Evolutionary conservation across 2,797 vertebrate genomes (phyloP).

Genomic region (Halcyon leucocephala): DNA sequence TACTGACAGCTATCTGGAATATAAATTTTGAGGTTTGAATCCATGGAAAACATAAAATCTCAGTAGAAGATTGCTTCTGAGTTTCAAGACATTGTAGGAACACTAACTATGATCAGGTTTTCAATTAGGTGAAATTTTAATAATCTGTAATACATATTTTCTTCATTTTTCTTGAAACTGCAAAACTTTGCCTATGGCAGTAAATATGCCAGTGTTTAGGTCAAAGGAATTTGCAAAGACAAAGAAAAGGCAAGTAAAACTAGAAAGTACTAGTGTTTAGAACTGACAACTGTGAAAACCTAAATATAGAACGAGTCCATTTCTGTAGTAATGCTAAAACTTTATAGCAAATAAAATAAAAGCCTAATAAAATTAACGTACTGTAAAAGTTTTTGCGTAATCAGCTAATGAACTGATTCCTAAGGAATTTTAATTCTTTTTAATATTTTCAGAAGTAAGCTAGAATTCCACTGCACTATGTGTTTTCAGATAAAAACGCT

Average conservation of each 20-base stretch:
- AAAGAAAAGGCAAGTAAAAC: slow-evolving; percentile 7
- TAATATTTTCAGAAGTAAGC: background rate
- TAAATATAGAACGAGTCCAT: background rate
- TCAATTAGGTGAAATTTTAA: background rate
- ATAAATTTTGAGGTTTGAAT: background rate
- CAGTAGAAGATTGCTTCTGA: background rate
- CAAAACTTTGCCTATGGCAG: background rate
- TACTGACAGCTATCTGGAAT: background rate
- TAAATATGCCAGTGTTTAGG: background rate
- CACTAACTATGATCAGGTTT: background rate
- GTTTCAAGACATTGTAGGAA: background rate
- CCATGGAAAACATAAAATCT: background rate
- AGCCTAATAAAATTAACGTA: background rate
- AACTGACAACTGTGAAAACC: background rate
- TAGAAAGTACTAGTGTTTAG: background rate
- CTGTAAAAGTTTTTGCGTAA: background rate
- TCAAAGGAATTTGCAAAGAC: background rate
- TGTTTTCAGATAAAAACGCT: background rate
- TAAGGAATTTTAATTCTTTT: background rate
- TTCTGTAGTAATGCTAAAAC: background rate
- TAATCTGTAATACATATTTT: background rate
- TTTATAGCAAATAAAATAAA: background rate
- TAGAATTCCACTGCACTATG: background rate
- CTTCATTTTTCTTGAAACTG: background rate
- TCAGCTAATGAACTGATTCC: background rate